phyloP scores from a whole-genome alignment of 2,797 vertebrate species.

The Miichthys miiuy region DNA sequence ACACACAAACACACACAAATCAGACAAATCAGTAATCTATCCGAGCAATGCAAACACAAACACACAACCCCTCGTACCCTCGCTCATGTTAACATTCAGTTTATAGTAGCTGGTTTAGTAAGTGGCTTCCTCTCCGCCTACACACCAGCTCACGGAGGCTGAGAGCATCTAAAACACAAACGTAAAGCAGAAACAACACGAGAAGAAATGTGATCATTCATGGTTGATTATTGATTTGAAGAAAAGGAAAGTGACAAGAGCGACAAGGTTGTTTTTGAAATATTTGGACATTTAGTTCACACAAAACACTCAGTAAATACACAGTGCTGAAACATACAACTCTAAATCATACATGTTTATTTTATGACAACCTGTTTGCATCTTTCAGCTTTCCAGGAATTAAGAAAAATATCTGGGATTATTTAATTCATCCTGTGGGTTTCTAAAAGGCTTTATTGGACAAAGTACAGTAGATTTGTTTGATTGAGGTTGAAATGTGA shows the following conservation, averaged over 20 bases:
- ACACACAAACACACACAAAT: constrained; percentile 64
- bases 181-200: constrained; percentile 3
- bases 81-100: constrained; percentile 63
- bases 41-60: constrained; percentile 54
- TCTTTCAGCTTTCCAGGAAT: constrained; percentile 3
- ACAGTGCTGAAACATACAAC: not conserved
- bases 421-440: not conserved
- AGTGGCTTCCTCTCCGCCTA: constrained; percentile 62
- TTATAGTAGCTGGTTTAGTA: constrained; percentile 31
- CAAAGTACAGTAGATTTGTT: not conserved
- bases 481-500: constrained; percentile 9
- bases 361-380: not conserved
- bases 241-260: not conserved
- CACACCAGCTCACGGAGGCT: constrained; percentile 25
- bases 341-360: not conserved
- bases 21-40: constrained; percentile 52
- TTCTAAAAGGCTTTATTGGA: constrained; percentile 7
- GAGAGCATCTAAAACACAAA: constrained; percentile 23
- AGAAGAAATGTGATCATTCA: constrained; percentile 9
- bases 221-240: not conserved
- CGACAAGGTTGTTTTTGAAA: not conserved
- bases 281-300: not conserved
- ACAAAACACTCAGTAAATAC: not conserved
- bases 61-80: constrained; percentile 45
- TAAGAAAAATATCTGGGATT: not conserved